Conservation (phyloP, 2,888 invertebrate genomes). For the Dinocampus coccinellae region DNA sequence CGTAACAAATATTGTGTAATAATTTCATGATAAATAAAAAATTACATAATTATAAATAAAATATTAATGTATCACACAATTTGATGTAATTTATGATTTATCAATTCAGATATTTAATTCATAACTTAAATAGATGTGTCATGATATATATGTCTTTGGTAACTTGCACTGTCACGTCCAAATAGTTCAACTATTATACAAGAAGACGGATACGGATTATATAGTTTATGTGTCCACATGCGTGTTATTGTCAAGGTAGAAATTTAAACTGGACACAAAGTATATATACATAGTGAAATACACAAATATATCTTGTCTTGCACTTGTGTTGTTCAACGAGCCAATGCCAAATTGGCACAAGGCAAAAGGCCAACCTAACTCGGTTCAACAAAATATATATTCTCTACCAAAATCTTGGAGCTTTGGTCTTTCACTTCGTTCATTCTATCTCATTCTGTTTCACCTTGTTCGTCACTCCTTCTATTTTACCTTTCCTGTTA, state of each 20-base stretch:
- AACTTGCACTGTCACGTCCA: not conserved
- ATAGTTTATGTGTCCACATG: constrained; percentile 10
- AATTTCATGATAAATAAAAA: no score
- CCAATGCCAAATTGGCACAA: constrained; percentile 23
- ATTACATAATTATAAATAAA: no score
- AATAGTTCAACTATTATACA: not conserved
- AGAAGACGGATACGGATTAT: not conserved
- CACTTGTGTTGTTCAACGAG: constrained; percentile 27
- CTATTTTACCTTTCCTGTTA: no score
- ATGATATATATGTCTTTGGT: no score
- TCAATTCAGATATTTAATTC: no score
- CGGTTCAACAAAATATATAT: constrained; percentile 20
- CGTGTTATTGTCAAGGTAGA: constrained; percentile 24
- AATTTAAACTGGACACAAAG: not conserved
- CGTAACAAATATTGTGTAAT: no score
- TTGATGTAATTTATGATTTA: no score
- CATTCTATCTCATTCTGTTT: not conserved
- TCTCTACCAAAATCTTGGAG: not conserved
- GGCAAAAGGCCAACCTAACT: constrained; percentile 28
- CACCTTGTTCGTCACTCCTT: no score
- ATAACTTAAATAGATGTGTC: no score
- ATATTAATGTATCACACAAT: no score
- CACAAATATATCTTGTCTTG: not conserved
- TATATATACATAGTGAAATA: not conserved
- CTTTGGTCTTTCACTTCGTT: constrained; percentile 16